A percentile compares a stretch with the other conserved stretches of the same genome.
Conservation (phyloP, 2,888 invertebrate genomes). For the Coleophora deauratella region DNA sequence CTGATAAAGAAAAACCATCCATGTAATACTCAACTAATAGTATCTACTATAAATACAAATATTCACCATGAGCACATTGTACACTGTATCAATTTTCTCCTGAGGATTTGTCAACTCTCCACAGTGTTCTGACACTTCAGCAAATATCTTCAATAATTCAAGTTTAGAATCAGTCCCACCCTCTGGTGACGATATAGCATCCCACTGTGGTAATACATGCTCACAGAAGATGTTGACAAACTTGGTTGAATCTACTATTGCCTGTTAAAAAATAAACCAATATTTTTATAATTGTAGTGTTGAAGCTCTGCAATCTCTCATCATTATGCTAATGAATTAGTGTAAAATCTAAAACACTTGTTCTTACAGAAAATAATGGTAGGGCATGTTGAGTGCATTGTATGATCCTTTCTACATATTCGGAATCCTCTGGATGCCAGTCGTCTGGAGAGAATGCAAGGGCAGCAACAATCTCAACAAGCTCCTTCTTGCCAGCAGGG, state of each 20-base stretch:
- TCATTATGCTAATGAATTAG: no score
- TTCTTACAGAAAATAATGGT: slow-evolving; percentile 90
- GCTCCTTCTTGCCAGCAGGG: slow-evolving; percentile 87
- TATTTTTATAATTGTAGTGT: neutral
- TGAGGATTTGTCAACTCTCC: slow-evolving; percentile 84
- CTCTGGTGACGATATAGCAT: slow-evolving; percentile 76
- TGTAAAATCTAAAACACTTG: neutral
- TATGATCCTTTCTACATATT: slow-evolving; percentile 84
- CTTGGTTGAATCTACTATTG: slow-evolving; percentile 87
- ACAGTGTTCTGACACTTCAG: slow-evolving; percentile 86
- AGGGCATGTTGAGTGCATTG: slow-evolving; percentile 90
- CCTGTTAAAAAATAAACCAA: slow-evolving; percentile 59
- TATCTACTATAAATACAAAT: slow-evolving; percentile 1
- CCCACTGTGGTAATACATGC: slow-evolving; percentile 84
- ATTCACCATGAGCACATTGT: slow-evolving; percentile 84
- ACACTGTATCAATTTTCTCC: slow-evolving; percentile 83
- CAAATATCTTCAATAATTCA: slow-evolving; percentile 88
- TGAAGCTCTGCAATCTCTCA: no score
- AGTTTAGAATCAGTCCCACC: slow-evolving; percentile 78
- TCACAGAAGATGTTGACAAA: slow-evolving; percentile 90
- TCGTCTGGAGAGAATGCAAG: slow-evolving; percentile 81
- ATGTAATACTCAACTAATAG: neutral
- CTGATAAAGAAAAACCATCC: neutral
- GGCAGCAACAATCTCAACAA: slow-evolving; percentile 89
- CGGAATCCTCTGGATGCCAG: slow-evolving; percentile 82